These are phyloP conservation scores for Lepidostoma basale DNA, from an alignment of 1,140 invertebrate genomes.

Conservation along the genomic window DNA sequence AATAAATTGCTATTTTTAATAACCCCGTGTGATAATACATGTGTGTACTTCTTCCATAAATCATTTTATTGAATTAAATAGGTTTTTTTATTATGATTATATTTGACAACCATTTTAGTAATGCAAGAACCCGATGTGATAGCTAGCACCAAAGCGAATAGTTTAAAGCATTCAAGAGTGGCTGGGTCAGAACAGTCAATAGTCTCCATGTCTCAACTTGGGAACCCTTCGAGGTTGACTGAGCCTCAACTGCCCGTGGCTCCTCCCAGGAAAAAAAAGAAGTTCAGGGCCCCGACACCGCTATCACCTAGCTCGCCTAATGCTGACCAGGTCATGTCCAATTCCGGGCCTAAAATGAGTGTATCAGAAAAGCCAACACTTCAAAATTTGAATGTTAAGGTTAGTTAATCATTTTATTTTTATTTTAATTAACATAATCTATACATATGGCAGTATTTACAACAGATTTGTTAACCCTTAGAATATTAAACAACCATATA, in stretches of 20 bases:
- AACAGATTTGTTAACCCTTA: too few relatives aligned
- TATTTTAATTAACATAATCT: too few relatives aligned
- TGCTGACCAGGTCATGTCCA: constrained; percentile 26
- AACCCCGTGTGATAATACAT: neutral
- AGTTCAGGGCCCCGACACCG: constrained; percentile 53
- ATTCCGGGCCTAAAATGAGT: constrained; percentile 17
- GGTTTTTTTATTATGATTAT: constrained; percentile 2
- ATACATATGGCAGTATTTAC: too few relatives aligned
- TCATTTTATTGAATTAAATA: neutral
- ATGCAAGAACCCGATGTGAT: constrained; percentile 91
- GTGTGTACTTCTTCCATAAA: neutral
- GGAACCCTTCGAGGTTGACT: constrained; percentile 43
- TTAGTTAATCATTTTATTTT: constrained; percentile 20
- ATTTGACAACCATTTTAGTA: constrained; percentile 27
- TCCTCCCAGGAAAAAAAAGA: constrained; percentile 82
- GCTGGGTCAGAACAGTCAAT: constrained; percentile 49
- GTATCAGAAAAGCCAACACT: constrained; percentile 46
- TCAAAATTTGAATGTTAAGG: constrained; percentile 50
- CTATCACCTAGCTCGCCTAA: constrained; percentile 52
- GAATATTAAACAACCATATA: too few relatives aligned
- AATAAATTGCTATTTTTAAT: too few relatives aligned
- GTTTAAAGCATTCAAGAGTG: constrained; percentile 59
- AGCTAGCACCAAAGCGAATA: constrained; percentile 83
- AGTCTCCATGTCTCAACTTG: constrained; percentile 49
- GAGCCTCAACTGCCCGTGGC: constrained; percentile 68